Evolutionary conservation across 2,797 vertebrate species (phyloP).

Genomic region (Pipistrellus pygmaeus): DNA sequence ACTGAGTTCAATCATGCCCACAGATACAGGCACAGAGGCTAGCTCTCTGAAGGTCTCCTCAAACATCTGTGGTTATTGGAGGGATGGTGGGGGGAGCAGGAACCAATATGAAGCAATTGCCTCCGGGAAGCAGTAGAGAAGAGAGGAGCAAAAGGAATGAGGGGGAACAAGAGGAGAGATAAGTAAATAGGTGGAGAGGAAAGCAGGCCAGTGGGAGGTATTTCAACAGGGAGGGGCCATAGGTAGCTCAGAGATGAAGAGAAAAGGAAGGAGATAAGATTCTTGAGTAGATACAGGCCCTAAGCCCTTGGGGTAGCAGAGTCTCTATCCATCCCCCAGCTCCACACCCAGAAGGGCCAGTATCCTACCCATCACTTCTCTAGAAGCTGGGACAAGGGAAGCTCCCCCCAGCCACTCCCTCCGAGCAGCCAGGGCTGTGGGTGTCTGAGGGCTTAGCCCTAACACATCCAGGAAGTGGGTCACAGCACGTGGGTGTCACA

Average conservation of each 20-base stretch:
- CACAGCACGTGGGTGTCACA: neutral
- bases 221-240: neutral
- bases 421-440: neutral
- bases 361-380: too few relatives aligned
- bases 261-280: neutral
- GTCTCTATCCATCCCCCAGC: neutral
- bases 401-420: neutral
- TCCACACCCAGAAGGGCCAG: neutral
- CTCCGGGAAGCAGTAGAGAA: neutral
- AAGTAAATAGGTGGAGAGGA: neutral
- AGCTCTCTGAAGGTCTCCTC: neutral
- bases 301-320: neutral
- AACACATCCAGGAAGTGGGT: conserved; percentile 43
- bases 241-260: neutral
- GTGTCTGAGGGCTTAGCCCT: neutral
- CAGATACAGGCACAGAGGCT: neutral
- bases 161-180: neutral
- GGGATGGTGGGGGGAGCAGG: neutral
- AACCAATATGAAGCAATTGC: too few relatives aligned
- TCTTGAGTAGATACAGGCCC: neutral
- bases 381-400: neutral
- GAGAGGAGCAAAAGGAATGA: neutral
- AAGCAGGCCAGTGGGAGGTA: neutral
- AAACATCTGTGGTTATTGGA: neutral
- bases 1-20: neutral